These are phyloP conservation scores for Leucopsar rothschildi DNA, from an alignment of 2,113 vertebrate species.

Conservation along the genomic window DNA sequence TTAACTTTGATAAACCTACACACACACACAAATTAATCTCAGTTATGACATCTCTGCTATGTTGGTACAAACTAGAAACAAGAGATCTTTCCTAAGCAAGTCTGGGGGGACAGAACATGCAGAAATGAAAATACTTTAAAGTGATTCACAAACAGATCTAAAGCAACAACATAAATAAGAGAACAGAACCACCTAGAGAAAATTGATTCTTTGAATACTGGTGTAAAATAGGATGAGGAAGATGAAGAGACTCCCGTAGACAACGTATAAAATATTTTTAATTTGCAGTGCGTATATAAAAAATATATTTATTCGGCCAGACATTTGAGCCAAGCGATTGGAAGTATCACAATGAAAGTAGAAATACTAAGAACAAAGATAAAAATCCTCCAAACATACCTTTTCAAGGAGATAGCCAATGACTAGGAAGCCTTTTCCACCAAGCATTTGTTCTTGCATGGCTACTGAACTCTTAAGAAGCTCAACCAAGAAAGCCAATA, in stretches of 20 bases:
- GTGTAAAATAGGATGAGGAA: neutral
- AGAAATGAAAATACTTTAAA: neutral
- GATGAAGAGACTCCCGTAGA: neutral
- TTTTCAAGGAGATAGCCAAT: slow-evolving; percentile 97
- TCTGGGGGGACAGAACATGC: neutral
- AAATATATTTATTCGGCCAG: neutral
- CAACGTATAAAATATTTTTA: neutral
- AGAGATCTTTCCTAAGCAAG: neutral
- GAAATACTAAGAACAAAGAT: neutral
- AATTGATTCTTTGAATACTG: neutral
- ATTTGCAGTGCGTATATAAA: neutral
- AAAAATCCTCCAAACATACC: slow-evolving; percentile 69
- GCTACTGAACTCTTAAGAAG: slow-evolving; percentile 96
- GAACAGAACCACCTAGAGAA: neutral
- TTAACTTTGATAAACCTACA: neutral
- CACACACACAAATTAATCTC: neutral
- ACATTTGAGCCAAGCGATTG: neutral
- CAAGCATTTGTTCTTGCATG: slow-evolving; percentile 98
- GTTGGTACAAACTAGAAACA: neutral
- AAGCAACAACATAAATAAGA: neutral
- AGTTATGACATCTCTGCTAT: neutral
- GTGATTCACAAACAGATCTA: neutral
- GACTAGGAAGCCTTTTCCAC: slow-evolving; percentile 95
- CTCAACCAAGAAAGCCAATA: slow-evolving; percentile 92
- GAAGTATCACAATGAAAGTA: neutral